Evolutionary conservation across 2,797 vertebrate genomes (phyloP).

Genomic region (Anableps anableps): DNA sequence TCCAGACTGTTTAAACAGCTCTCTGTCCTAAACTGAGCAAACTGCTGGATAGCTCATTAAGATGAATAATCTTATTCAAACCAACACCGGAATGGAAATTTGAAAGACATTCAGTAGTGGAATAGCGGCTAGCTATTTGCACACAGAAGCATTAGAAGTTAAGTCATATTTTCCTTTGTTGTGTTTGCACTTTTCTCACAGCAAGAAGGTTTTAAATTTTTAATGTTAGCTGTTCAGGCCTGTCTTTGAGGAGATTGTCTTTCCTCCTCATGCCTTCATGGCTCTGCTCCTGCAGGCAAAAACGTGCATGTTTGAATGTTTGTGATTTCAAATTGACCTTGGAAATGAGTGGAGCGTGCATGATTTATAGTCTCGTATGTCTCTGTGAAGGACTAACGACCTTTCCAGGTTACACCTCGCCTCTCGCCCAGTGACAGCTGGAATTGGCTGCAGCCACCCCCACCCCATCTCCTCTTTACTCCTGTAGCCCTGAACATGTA

Average conservation of each 20-base stretch:
- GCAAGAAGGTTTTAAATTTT: not conserved
- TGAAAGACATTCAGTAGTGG: not conserved
- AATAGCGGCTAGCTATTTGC: not conserved
- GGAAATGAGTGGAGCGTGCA: slow-evolving; percentile 8
- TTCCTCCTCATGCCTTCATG: not conserved
- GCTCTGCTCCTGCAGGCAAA: slow-evolving; percentile 2
- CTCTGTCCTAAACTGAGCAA: slow-evolving; percentile 20
- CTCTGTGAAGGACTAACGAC: slow-evolving; percentile 8
- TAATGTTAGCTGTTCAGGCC: not conserved
- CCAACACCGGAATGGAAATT: slow-evolving; percentile 7
- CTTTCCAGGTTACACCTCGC: slow-evolving; percentile 3
- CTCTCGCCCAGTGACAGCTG: slow-evolving; percentile 1
- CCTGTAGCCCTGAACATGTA: not conserved
- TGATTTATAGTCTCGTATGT: slow-evolving; percentile 2
- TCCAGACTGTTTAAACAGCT: slow-evolving; percentile 18
- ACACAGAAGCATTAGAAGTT: not conserved
- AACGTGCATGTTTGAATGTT: not conserved
- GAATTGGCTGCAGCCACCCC: slow-evolving; percentile 5
- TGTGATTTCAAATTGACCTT: slow-evolving; percentile 7
- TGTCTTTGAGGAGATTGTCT: not conserved
- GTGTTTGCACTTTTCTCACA: slow-evolving; percentile 18
- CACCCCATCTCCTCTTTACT: not conserved
- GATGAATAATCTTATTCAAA: slow-evolving; percentile 35
- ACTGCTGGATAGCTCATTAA: slow-evolving; percentile 24
- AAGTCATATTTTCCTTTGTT: not conserved